Percentiles rank a stretch among this genome's conserved stretches.
Evolutionary conservation across 2,888 invertebrate genomes (phyloP).

Genomic region (Tetragonula carbonaria): DNA sequence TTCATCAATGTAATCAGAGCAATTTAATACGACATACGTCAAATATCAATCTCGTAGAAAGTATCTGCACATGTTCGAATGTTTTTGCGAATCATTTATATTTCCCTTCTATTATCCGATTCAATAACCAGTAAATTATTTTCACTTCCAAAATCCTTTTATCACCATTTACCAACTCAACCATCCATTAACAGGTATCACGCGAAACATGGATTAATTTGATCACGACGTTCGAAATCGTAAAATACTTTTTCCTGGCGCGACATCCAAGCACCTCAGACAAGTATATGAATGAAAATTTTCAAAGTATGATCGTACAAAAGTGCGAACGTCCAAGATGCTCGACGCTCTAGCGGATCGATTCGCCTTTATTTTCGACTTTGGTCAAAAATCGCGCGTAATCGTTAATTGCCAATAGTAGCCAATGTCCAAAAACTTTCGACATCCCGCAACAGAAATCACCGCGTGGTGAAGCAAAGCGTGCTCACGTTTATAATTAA

Average conservation of each 20-base stretch:
- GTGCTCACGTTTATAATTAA: conserved; percentile 27
- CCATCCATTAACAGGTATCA: not conserved
- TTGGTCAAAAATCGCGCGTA: not conserved
- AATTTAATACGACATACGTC: too few relatives aligned
- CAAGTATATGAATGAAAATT: too few relatives aligned
- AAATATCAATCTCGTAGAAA: not conserved
- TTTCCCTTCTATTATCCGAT: not conserved
- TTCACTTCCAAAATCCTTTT: not conserved
- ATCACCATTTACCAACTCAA: not conserved
- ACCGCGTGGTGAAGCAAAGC: not conserved
- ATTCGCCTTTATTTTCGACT: too few relatives aligned
- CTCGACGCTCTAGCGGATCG: too few relatives aligned
- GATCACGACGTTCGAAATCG: not conserved
- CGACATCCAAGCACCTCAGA: not conserved
- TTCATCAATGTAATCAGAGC: too few relatives aligned
- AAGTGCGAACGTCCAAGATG: too few relatives aligned
- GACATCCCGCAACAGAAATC: too few relatives aligned
- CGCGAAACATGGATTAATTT: not conserved
- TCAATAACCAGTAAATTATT: not conserved
- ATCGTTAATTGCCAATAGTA: too few relatives aligned
- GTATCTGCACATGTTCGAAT: not conserved
- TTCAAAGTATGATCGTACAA: too few relatives aligned
- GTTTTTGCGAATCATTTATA: not conserved
- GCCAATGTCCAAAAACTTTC: too few relatives aligned
- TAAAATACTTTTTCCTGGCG: not conserved